Base-by-base conservation (phyloP, 2,113 vertebrate genomes). In the Strix uralensis region DNA sequence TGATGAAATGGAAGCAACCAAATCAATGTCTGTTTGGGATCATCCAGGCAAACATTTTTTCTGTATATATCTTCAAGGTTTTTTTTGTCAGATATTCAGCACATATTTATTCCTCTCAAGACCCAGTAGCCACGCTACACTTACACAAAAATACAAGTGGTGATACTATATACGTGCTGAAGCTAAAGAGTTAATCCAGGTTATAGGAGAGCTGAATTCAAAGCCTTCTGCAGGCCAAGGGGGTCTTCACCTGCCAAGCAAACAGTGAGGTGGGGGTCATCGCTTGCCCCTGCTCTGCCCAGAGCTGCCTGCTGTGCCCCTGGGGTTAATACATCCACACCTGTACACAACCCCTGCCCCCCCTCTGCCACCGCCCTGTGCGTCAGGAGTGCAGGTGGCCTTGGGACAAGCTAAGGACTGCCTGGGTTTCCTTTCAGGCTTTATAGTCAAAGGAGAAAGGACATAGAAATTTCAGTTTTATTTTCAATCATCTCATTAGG, bases 281-380 rank as follows among this genome's bases (percentile, higher is more conserved):
- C 1, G 1, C 36, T 49, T 5, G 2, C 5, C 42, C 65, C 5
- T 1, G 4, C 5, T 38, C 47, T 47, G 34, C 34, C 47, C 2
- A 0, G 36, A 52, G 36, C 38, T 54, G 70, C 11, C 12, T 23
- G 21, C 25, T 13, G 25, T 49, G 30, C 32, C 59, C 44, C 46
- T 46, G 15, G 6, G 8, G 55, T n/a, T 59, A 34, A 46, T 40
- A 40, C 7, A 22, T 21, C 55, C 3, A 1, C 40, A 26, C 26
- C n/a, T 7, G 2, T 14, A 25, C 8, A 52, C 34, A 34, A 25
- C 19, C 22, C 9, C 42, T 14, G 29, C 13, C 15, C 15, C 23
- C 21, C 42, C 61, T 49, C 84, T 42, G 36, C 29, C 22, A 27
- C 51, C 1, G 3, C 2, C 6, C 57, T 34, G 15, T 52, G 65